Percentiles rank a stretch among this genome's conserved stretches.
These are phyloP conservation scores for Hydrolagus colliei DNA, from an alignment of 2,797 vertebrate genomes.

Conservation along the genomic window DNA sequence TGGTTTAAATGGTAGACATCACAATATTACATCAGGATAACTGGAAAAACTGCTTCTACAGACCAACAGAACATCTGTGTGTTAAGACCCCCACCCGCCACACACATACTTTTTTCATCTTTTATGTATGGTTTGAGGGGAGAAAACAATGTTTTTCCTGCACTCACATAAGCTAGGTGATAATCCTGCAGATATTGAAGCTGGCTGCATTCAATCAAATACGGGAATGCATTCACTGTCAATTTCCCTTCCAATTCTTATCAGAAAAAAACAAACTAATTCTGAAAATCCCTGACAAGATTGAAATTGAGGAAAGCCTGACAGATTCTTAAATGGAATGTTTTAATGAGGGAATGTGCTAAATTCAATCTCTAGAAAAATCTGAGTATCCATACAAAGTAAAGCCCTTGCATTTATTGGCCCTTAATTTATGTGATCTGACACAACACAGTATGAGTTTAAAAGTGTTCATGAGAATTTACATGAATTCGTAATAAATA, in stretches of 20 bases:
- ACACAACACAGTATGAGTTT: neutral
- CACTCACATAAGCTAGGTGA: neutral
- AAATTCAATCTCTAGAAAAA: constrained; percentile 23
- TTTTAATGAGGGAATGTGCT: constrained; percentile 37
- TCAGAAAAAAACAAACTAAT: neutral
- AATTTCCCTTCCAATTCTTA: neutral
- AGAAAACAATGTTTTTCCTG: neutral
- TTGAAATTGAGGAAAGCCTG: constrained; percentile 31
- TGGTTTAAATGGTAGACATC: neutral
- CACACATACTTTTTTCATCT: neutral
- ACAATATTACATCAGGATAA: neutral
- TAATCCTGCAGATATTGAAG: neutral
- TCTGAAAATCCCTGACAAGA: constrained; percentile 46
- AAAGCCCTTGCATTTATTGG: constrained; percentile 33
- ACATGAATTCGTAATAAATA: neutral
- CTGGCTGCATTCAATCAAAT: neutral
- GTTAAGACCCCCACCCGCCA: no score
- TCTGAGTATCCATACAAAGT: neutral
- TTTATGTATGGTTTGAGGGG: neutral
- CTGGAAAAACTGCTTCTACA: neutral
- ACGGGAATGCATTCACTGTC: neutral
- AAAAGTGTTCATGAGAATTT: neutral
- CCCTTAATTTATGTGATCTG: neutral
- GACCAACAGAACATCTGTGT: neutral
- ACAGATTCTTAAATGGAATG: constrained; percentile 36